Evolutionary conservation across 1,140 invertebrate genomes (phyloP).

Genomic region (Drosophila nasuta): DNA sequence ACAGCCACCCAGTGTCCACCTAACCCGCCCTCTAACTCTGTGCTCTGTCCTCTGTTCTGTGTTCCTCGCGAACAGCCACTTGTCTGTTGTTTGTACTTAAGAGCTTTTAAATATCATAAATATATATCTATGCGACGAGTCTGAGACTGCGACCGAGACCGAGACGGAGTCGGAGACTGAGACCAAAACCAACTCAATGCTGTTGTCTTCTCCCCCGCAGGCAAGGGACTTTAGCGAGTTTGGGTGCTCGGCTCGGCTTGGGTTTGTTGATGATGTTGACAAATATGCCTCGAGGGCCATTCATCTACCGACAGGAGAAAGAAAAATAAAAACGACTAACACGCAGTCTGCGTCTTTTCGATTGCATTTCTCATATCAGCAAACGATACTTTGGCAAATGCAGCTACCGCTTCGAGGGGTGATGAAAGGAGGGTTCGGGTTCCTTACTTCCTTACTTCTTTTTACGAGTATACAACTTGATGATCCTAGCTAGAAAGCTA

Average conservation of each 20-base stretch:
- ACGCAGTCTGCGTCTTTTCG: constrained; percentile 29
- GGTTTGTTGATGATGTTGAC: constrained; percentile 73
- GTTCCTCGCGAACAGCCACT: constrained; percentile 33
- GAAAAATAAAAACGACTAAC: constrained; percentile 43
- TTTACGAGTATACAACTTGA: no score
- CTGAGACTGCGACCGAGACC: constrained; percentile 12
- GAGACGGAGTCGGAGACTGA: constrained; percentile 16
- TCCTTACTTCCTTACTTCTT: no score
- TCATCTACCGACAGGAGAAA: constrained; percentile 50
- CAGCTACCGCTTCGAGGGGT: no score
- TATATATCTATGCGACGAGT: constrained; percentile 71
- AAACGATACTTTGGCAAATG: constrained; percentile 7
- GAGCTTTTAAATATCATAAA: constrained; percentile 84
- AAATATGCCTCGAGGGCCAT: constrained; percentile 75
- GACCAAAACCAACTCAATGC: not conserved
- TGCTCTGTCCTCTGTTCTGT: no score
- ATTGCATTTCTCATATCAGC: constrained; percentile 25
- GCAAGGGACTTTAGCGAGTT: constrained; percentile 6
- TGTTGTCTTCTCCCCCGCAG: not conserved
- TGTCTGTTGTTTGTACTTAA: constrained; percentile 83
- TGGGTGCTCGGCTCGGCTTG: not conserved
- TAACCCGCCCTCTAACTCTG: constrained; percentile 20
- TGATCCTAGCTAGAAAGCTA: no score
- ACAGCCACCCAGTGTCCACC: constrained; percentile 3
- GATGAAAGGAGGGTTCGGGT: no score